Percentiles rank a stretch among this genome's conserved stretches.
Conservation (phyloP, 2,797 vertebrate species). For the Macrochelys suwanniensis region DNA sequence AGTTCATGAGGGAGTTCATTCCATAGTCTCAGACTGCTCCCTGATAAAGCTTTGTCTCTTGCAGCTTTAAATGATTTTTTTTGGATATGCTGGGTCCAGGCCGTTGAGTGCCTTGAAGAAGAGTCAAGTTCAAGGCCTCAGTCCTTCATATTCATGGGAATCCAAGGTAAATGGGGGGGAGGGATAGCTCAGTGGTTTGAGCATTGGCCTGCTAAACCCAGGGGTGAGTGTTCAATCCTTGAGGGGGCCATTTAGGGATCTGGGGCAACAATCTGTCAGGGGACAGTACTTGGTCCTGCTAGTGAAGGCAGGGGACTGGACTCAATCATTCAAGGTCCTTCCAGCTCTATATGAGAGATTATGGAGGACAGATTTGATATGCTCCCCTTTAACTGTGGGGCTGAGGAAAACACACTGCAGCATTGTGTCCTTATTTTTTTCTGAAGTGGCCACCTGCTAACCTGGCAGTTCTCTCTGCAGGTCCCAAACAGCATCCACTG, state of each 20-base stretch:
- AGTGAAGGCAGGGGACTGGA: too few species aligned
- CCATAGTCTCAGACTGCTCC: neutral
- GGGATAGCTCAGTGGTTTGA: too few species aligned
- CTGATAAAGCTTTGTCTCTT: neutral
- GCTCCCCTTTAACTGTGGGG: slow-evolving; percentile 12
- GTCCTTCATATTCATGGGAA: neutral
- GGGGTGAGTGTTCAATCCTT: too few species aligned
- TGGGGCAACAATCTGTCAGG: too few species aligned
- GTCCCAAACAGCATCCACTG: neutral
- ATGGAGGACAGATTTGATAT: neutral
- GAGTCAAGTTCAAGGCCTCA: neutral
- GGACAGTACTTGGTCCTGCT: too few species aligned
- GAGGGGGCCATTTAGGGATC: too few species aligned
- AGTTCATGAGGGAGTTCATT: neutral
- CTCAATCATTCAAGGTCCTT: too few species aligned
- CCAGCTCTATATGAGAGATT: too few species aligned
- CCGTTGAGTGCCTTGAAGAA: slow-evolving; percentile 1
- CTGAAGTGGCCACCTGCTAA: neutral
- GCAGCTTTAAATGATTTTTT: neutral
- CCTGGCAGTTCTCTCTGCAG: neutral
- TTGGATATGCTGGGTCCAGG: neutral
- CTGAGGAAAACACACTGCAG: neutral
- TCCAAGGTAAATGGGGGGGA: neutral
- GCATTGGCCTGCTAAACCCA: too few species aligned
- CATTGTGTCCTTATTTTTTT: slow-evolving; percentile 1